phyloP scores from a whole-genome alignment of 2,888 invertebrate species.

The Lordiphosa andalusiaca region DNA sequence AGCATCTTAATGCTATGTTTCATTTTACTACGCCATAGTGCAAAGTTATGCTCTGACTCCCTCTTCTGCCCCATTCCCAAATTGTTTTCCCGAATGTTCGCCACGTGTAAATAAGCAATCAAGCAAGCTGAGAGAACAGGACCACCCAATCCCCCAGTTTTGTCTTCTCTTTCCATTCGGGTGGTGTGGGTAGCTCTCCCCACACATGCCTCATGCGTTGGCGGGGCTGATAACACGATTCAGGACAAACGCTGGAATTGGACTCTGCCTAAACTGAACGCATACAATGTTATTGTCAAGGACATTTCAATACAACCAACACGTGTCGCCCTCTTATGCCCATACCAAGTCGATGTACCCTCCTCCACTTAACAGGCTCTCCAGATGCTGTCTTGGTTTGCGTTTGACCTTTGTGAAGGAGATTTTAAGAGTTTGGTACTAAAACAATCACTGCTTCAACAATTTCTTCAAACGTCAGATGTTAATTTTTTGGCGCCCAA shows the following conservation, averaged over 20 bases:
- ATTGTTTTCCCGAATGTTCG: conserved; percentile 44
- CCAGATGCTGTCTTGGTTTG: conserved; percentile 38
- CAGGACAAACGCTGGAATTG: conserved; percentile 8
- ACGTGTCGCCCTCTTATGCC: conserved; percentile 18
- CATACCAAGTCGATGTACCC: neutral
- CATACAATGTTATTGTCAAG: conserved; percentile 72
- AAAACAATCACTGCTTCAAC: neutral
- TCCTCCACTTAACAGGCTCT: conserved; percentile 3
- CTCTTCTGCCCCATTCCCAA: conserved; percentile 6
- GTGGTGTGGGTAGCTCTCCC: conserved; percentile 4
- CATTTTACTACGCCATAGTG: too few relatives aligned
- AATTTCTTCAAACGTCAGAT: neutral
- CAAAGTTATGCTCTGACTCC: neutral
- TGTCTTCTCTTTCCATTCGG: conserved; percentile 1
- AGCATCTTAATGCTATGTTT: too few relatives aligned
- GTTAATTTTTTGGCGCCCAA: too few relatives aligned
- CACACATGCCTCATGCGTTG: conserved; percentile 33
- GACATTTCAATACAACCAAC: conserved; percentile 64
- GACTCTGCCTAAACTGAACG: conserved; percentile 22
- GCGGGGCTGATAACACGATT: conserved; percentile 25
- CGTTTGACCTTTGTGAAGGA: conserved; percentile 73
- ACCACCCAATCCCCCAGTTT: neutral
- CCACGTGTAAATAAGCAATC: conserved; percentile 56
- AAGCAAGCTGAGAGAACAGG: conserved; percentile 24
- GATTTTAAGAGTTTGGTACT: conserved; percentile 36